Evolutionary conservation across 2,888 invertebrate genomes (phyloP).

Genomic region (Cataglyphis rosenhaueri): DNA sequence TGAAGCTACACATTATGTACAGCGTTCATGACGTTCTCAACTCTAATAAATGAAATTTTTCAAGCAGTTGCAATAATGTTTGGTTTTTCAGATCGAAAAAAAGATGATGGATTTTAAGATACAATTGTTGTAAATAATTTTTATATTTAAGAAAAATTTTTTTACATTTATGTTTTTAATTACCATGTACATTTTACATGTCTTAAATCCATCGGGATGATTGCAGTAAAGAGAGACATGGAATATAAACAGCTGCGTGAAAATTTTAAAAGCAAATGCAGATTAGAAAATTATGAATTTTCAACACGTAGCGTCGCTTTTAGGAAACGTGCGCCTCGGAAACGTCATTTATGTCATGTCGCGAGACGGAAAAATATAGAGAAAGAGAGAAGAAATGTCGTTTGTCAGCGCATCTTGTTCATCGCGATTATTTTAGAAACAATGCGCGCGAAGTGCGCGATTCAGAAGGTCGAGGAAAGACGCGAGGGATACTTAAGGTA

Average conservation of each 20-base stretch:
- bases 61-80: neutral
- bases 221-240: neutral
- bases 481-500: conserved; percentile 21
- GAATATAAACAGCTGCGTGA: neutral
- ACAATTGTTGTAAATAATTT: neutral
- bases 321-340: neutral
- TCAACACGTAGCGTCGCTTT: conserved; percentile 24
- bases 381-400: neutral
- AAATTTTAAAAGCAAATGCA: conserved; percentile 2
- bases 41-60: conserved; percentile 5
- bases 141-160: neutral
- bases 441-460: neutral
- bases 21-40: neutral
- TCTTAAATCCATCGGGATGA: neutral
- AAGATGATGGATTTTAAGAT: neutral
- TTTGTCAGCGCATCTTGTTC: conserved; percentile 19
- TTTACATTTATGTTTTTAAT: neutral
- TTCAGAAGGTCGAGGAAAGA: neutral
- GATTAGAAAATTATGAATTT: conserved; percentile 37
- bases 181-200: neutral
- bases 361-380: neutral
- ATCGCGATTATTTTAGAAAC: conserved; percentile 38
- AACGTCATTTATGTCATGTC: conserved; percentile 1
- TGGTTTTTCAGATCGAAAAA: neutral
- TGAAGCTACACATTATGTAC: neutral